These are phyloP conservation scores for Tretioscincus oriximinensis DNA, from an alignment of 2,113 vertebrate species.

Conservation along the genomic window DNA sequence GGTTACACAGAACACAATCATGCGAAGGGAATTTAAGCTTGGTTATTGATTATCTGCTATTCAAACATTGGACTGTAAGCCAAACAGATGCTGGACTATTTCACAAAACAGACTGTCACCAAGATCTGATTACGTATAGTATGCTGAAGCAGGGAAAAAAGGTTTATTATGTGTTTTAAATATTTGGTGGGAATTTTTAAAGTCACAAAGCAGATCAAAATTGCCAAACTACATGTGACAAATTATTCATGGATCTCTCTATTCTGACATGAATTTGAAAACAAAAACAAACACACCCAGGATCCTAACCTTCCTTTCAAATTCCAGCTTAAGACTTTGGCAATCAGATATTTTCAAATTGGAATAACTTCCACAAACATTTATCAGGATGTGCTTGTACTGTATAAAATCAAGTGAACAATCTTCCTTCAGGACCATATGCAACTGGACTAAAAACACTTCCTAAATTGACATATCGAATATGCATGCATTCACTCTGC, in stretches of 20 bases:
- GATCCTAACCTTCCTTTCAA: background rate
- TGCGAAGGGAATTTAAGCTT: background rate
- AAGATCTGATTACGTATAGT: background rate
- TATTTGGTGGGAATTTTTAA: background rate
- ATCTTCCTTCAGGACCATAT: background rate
- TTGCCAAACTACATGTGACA: background rate
- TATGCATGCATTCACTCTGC: background rate
- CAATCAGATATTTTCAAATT: too few species aligned
- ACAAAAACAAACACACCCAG: background rate
- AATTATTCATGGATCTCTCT: background rate
- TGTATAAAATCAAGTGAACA: background rate
- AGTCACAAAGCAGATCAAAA: background rate
- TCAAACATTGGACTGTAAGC: background rate
- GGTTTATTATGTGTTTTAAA: background rate
- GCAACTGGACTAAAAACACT: background rate
- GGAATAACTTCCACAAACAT: too few species aligned
- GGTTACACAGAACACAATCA: background rate
- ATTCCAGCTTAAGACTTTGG: background rate
- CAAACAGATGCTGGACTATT: conserved; percentile 1
- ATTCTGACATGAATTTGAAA: background rate
- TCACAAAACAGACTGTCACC: background rate
- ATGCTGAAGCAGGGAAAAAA: background rate
- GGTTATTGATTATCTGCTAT: background rate
- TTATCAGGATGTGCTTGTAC: too few species aligned
- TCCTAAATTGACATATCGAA: too few species aligned